These are phyloP conservation scores for Myiotriccus ornatus DNA, from an alignment of 2,797 vertebrate genomes.

Conservation along the genomic window DNA sequence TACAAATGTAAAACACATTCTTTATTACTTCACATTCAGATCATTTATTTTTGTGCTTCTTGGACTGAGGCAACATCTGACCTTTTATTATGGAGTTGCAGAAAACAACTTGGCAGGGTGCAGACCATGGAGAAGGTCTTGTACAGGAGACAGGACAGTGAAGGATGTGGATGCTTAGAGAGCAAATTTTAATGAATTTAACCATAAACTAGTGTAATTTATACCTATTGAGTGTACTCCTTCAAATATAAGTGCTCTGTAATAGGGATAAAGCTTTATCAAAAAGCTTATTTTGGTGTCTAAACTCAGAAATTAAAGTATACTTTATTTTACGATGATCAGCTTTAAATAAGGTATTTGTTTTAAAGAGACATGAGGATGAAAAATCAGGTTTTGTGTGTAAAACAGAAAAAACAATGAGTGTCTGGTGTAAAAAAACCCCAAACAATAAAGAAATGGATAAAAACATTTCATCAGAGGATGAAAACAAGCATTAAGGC, in stretches of 20 bases:
- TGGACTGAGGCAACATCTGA: slow-evolving; percentile 2
- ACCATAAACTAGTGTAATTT: neutral
- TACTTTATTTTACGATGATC: neutral
- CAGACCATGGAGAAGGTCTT: neutral
- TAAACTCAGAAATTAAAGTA: neutral
- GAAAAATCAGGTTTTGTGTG: neutral
- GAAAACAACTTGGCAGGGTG: neutral
- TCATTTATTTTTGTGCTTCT: neutral
- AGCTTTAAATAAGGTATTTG: neutral
- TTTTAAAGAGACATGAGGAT: neutral
- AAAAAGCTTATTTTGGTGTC: neutral
- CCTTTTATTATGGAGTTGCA: neutral
- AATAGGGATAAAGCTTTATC: neutral
- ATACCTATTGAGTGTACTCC: neutral
- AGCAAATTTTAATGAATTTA: neutral
- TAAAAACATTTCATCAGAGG: neutral
- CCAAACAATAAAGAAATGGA: neutral
- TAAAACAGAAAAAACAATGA: neutral
- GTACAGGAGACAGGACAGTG: neutral
- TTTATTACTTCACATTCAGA: neutral
- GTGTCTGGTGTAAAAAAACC: neutral
- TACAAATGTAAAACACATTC: neutral
- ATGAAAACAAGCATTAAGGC: neutral
- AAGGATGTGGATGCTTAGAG: neutral
- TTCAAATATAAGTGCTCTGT: neutral